Conservation (phyloP, 2,888 invertebrate species). For the Oegoconia quadripuncta region DNA sequence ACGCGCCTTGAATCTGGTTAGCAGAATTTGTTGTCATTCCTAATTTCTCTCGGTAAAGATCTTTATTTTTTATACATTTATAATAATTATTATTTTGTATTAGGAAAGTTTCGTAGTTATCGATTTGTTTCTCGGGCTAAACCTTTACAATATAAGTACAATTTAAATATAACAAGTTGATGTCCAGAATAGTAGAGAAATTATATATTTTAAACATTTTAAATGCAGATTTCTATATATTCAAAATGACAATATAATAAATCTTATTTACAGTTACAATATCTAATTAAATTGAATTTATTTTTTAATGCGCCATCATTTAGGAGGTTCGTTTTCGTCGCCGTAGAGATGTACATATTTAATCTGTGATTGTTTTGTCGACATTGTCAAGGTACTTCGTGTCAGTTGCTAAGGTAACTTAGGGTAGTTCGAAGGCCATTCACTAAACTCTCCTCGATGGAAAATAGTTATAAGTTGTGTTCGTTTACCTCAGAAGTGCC, state of each 20-base stretch:
- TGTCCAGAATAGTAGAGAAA: conserved; percentile 67
- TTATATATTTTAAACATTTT: conserved; percentile 67
- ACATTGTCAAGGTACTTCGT: conserved; percentile 58
- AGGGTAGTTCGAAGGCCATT: conserved; percentile 24
- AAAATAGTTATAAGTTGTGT: conserved; percentile 52
- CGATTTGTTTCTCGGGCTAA: conserved; percentile 64
- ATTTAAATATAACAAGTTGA: conserved; percentile 58
- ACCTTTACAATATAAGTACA: conserved; percentile 72
- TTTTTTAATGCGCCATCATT: conserved; percentile 41
- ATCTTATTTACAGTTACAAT: conserved; percentile 71
- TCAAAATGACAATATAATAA: conserved; percentile 71
- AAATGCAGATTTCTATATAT: conserved; percentile 72
- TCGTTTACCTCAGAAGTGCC: conserved; percentile 72
- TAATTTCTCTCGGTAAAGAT: conserved; percentile 67
- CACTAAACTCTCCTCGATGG: conserved; percentile 17
- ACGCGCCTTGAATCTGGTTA: conserved; percentile 33
- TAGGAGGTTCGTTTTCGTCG: conserved; percentile 26
- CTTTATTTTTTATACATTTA: conserved; percentile 77
- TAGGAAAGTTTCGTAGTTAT: conserved; percentile 48
- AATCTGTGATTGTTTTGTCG: conserved; percentile 60
- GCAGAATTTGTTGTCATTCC: conserved; percentile 62
- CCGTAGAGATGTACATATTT: conserved; percentile 30
- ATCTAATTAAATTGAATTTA: conserved; percentile 39
- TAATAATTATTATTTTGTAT: conserved; percentile 44
- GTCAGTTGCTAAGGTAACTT: conserved; percentile 28